Conservation (phyloP, 2,113 vertebrate genomes). For the Sinocyclocheilus grahami region DNA sequence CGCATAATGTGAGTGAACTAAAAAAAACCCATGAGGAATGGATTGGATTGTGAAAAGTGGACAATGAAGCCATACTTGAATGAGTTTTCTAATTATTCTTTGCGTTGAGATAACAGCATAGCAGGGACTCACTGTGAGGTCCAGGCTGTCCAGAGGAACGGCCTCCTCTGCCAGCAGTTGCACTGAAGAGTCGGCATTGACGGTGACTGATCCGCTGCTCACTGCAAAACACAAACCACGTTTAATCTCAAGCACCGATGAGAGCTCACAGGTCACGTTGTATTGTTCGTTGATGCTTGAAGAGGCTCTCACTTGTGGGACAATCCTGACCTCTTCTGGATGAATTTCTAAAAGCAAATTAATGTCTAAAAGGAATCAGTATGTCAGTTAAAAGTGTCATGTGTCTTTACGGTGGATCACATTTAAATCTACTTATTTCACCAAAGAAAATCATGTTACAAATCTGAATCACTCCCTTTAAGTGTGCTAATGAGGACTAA, state of each 20-base stretch:
- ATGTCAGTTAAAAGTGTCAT: background rate
- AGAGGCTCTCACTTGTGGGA: background rate
- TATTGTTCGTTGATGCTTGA: background rate
- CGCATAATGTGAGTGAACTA: background rate
- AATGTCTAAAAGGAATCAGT: background rate
- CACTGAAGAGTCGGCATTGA: slow-evolving; percentile 90
- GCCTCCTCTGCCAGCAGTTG: slow-evolving; percentile 91
- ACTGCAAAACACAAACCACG: slow-evolving; percentile 68
- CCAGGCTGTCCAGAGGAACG: slow-evolving; percentile 85
- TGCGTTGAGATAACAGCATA: background rate
- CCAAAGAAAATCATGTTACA: background rate
- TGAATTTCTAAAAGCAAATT: background rate
- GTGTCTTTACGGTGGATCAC: background rate
- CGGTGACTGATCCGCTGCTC: slow-evolving; percentile 90
- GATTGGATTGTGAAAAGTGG: background rate
- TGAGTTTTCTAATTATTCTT: background rate
- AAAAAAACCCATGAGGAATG: background rate
- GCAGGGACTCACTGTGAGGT: slow-evolving; percentile 83
- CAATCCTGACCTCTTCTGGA: slow-evolving; percentile 42
- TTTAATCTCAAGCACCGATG: background rate
- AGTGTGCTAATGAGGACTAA: background rate
- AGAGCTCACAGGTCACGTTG: background rate
- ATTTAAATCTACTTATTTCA: background rate
- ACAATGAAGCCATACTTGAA: background rate
- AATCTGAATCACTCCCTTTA: background rate